Evolutionary conservation across 2,888 invertebrate genomes (phyloP).

Genomic region (Lasioglossum vierecki): DNA sequence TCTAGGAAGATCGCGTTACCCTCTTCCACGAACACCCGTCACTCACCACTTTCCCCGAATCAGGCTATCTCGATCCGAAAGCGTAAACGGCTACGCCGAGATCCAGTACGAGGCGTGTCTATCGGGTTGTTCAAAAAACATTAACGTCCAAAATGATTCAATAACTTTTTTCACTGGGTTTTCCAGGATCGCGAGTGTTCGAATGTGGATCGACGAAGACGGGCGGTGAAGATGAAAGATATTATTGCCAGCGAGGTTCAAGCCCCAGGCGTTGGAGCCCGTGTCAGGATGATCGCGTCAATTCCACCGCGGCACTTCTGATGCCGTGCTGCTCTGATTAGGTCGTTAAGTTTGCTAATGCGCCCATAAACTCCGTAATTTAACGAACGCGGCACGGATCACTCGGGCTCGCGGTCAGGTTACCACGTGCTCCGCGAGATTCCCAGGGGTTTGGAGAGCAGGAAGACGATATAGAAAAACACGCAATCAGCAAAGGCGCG

Average conservation of each 20-base stretch:
- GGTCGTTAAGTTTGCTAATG: constrained; percentile 81
- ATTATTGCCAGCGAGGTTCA: constrained; percentile 61
- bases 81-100: neutral
- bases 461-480: neutral
- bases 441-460: neutral
- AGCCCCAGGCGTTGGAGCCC: constrained; percentile 74
- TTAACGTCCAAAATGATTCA: neutral
- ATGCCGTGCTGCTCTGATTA: constrained; percentile 78
- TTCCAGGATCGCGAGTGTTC: neutral
- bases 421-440: neutral
- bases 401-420: neutral
- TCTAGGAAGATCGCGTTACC: constrained; percentile 54
- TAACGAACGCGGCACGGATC: constrained; percentile 71
- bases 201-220: neutral
- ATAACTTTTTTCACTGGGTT: neutral
- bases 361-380: constrained; percentile 76
- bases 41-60: constrained; percentile 38
- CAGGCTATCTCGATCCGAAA: neutral
- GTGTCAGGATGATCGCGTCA: constrained; percentile 74
- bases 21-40: constrained; percentile 38
- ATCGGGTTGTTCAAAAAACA: too few relatives aligned
- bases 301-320: constrained; percentile 68
- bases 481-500: neutral
- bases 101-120: neutral
- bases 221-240: constrained; percentile 70